Evolutionary conservation across 2,113 vertebrate genomes (phyloP), one percentile per base, ranked within the genome.

Genomic region (Laterallus jamaicensis): DNA sequence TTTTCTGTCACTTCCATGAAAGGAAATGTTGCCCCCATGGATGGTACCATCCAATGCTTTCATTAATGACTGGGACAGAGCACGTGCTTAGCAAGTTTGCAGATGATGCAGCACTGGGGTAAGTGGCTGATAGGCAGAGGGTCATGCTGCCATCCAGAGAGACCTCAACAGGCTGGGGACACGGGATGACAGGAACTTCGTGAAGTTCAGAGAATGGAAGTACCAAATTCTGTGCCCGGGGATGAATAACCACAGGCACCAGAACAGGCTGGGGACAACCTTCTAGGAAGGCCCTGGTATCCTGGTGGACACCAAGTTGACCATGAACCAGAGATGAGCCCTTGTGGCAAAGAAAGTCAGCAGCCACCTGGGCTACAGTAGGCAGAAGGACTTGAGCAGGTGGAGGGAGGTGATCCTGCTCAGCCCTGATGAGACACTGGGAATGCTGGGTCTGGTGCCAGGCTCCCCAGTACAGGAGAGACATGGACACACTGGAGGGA

Each of bases 81-180:
- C 11, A 44, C 0, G 0, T 14, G 19, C n/a, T 60, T 29, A 24
- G 59, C 52, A 42, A 35, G 52, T 39, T 19, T 66, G 20, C 11
- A 81, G 75, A 11, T 71, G 76, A 50, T 3, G 24, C 10, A 37
- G 60, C 81, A 12, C 14, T 44, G 63, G 37, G 26, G 81, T 50
- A 5, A n/a, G 35, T 15, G 52, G 6, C 39, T 82, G 81, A 15
- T 24, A 20, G 0, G 0, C 31, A 50, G 39, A 44, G 31, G 10
- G 39, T 18, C 0, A 1, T 50, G 44, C 25, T 75, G 79, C 31
- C 39, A 28, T 37, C 15, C 56, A 49, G 58, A 80, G 19, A 40
- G 47, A 26, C 78, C 7, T 68, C 5, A 0, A 11, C 28, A 47
- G 19, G 16, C 31, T 81, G 32, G 14, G 15, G 19, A 39, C 9